phyloP scores from a whole-genome alignment of 1,140 invertebrate genomes.

The Ceratosolen solmsi region DNA sequence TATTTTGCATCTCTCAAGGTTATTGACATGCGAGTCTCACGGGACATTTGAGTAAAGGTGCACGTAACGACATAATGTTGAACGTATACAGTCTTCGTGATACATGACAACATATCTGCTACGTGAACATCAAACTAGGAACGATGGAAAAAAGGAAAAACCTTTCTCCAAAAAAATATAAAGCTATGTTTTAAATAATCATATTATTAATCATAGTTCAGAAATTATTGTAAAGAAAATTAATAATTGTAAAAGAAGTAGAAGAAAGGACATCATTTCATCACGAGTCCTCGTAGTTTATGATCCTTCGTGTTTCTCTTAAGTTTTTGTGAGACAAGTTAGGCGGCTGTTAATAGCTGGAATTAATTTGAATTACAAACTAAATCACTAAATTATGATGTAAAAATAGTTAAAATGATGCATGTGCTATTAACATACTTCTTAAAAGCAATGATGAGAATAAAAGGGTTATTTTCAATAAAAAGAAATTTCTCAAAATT shows the following conservation, averaged over 20 bases:
- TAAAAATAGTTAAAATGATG: neutral
- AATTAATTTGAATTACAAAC: slow-evolving; percentile 44
- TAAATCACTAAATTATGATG: slow-evolving; percentile 12
- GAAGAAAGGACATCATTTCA: neutral
- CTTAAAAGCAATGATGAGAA: slow-evolving; percentile 19
- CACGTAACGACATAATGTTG: slow-evolving; percentile 31
- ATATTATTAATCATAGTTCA: neutral
- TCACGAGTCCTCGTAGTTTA: slow-evolving; percentile 13
- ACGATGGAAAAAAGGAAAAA: neutral
- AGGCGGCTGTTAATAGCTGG: slow-evolving; percentile 42
- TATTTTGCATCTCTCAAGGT: slow-evolving; percentile 49
- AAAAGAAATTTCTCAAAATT: neutral
- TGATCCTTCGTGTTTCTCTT: slow-evolving; percentile 32
- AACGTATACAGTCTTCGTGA: slow-evolving; percentile 6
- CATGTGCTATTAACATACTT: slow-evolving; percentile 1
- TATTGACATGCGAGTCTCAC: slow-evolving; percentile 60
- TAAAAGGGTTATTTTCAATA: neutral
- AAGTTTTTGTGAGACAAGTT: slow-evolving; percentile 31
- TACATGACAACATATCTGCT: slow-evolving; percentile 27
- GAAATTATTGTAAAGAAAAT: neutral
- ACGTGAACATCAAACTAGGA: slow-evolving; percentile 5
- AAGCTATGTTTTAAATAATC: neutral
- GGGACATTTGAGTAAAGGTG: slow-evolving; percentile 57
- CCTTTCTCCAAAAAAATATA: neutral
- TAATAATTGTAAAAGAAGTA: slow-evolving; percentile 1